Conservation (phyloP, 2,797 vertebrate genomes). For the Todus mexicanus region DNA sequence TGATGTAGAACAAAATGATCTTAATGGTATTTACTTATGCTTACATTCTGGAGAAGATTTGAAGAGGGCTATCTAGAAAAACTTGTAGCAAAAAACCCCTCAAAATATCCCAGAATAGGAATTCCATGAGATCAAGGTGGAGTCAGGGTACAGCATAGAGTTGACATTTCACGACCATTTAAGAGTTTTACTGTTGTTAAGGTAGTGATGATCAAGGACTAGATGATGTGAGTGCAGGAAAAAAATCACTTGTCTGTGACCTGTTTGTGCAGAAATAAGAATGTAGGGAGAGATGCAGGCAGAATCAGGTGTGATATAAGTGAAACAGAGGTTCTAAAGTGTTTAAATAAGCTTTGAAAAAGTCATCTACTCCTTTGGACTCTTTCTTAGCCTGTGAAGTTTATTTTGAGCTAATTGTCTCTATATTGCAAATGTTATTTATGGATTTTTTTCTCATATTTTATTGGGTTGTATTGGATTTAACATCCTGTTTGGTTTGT, state of each 20-base stretch:
- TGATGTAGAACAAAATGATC: neutral
- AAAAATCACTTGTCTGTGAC: accelerated
- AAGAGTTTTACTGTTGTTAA: neutral
- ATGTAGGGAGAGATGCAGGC: neutral
- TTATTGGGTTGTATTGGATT: neutral
- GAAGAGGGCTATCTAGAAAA: neutral
- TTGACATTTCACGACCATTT: neutral
- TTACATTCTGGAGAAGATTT: neutral
- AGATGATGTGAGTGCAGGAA: neutral
- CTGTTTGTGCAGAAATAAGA: neutral
- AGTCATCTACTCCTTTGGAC: neutral
- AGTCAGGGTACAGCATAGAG: neutral
- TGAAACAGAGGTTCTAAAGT: neutral
- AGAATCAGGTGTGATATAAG: neutral
- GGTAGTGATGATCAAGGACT: neutral
- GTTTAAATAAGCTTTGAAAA: neutral
- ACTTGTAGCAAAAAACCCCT: neutral
- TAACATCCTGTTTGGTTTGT: neutral
- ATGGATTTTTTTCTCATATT: too few species aligned
- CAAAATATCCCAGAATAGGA: neutral
- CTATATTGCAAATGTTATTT: neutral
- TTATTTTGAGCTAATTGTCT: neutral
- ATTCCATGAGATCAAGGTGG: neutral
- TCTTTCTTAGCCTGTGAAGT: neutral
- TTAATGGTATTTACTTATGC: neutral